Evolutionary conservation across 2,113 vertebrate species (phyloP), one percentile per base, ranked within the genome.

Genomic region (Megaleporinus macrocephalus): DNA sequence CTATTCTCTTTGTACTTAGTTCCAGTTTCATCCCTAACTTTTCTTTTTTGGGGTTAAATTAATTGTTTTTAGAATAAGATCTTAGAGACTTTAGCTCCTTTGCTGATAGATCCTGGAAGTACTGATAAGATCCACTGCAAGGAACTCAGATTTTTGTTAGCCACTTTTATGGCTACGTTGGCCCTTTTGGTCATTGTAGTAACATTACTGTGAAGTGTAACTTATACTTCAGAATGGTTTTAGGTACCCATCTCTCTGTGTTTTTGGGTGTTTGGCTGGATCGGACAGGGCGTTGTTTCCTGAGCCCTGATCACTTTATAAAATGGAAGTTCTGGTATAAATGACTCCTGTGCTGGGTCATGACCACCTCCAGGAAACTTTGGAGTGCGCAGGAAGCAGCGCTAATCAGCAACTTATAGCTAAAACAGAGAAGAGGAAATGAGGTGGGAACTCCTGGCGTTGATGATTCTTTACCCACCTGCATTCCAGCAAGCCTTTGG

Each of bases 241-340:
- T 24, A 55, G 20, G 47, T 78, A 65, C 63, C 20, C 10, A 70
- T 61, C 29, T 27, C 53, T 73, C 16, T 24, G 44, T 16, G 29
- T 66, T 14, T 41, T 61, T 44, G 36, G 13, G 68, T 36, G 30
- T 75, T 81, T 89, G 88, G 87, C 89, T 89, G 83, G 90, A 89
- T 91, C 84, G 82, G 81, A 77, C 86, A 88, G 88, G 87, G 90
- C 91, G 91, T 90, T 90, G 86, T 90, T 94, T 94, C 93, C 94
- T 92, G 91, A 89, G 53, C 76, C 22, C 74, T 92, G 89, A 91
- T 84, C 89, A 90, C 79, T 90, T 90, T 87, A 83, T 89, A 86
- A 85, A 89, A 92, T 89, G 85, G 84, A 84, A 73, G 82, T 78
- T 90, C 69, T 90, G 82, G 89, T 87, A 87, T 29, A 88, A 90